phyloP scores from a whole-genome alignment of 1,140 invertebrate genomes.

The Mylabris phalerata region DNA sequence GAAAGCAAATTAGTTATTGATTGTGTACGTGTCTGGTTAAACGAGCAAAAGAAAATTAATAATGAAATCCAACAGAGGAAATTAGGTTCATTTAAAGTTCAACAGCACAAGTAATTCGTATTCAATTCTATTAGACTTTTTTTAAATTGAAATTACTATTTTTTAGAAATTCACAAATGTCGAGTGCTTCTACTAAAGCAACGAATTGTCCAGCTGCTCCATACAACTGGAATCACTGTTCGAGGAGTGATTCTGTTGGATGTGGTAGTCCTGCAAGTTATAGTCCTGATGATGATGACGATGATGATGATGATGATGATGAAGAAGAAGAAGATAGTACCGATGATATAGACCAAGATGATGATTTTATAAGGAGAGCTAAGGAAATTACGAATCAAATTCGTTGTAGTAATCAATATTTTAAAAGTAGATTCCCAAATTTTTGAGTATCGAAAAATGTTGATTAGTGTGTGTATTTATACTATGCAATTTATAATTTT shows the following conservation, averaged over 20 bases:
- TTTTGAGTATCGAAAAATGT: too few relatives aligned
- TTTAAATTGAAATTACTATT: background rate
- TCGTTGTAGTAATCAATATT: too few relatives aligned
- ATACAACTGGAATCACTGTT: background rate
- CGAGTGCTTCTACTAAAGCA: background rate
- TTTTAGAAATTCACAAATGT: background rate
- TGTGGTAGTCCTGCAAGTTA: background rate
- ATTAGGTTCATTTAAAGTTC: background rate
- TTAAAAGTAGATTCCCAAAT: too few relatives aligned
- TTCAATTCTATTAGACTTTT: background rate
- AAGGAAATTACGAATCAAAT: too few relatives aligned
- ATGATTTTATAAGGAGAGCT: too few relatives aligned
- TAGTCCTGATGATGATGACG: too few relatives aligned
- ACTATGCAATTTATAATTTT: too few relatives aligned
- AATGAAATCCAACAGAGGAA: background rate
- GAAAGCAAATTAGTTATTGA: conserved; percentile 15
- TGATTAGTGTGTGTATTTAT: too few relatives aligned
- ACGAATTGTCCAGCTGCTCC: background rate
- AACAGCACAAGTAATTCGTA: background rate
- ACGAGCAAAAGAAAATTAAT: conserved; percentile 18
- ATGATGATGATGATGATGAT: too few relatives aligned
- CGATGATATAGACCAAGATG: too few relatives aligned
- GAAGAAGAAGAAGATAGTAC: too few relatives aligned
- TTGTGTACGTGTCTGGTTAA: conserved; percentile 13
- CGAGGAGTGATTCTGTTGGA: background rate